phyloP scores from a whole-genome alignment of 2,797 vertebrate species.

The Lophotriccus pileatus region DNA sequence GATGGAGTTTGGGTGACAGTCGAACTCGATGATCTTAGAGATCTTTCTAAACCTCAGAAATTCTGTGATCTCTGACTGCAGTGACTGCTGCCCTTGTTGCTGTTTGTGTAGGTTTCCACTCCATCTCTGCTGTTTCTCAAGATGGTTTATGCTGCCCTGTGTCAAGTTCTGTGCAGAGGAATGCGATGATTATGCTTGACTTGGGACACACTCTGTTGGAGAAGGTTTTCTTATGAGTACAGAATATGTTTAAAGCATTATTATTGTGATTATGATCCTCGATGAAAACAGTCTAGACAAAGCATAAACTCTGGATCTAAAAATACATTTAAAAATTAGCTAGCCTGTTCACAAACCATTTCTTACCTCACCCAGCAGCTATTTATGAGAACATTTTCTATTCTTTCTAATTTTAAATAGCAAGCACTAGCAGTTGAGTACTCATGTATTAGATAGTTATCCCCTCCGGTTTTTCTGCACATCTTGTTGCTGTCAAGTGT shows the following conservation, averaged over 20 bases:
- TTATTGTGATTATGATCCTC: background rate
- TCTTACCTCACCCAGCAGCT: slow-evolving; percentile 59
- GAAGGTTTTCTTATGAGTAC: background rate
- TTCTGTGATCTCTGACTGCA: background rate
- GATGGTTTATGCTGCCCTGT: background rate
- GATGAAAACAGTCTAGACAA: slow-evolving; percentile 52
- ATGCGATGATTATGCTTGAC: background rate
- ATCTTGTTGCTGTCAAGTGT: slow-evolving; percentile 31
- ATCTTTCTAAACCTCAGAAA: background rate
- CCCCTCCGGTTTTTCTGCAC: slow-evolving; percentile 1
- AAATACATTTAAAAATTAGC: slow-evolving; percentile 50
- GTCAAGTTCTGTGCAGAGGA: background rate
- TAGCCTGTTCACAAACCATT: slow-evolving; percentile 10
- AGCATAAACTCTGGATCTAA: slow-evolving; percentile 40
- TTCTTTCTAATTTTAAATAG: slow-evolving; percentile 57
- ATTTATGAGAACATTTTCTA: slow-evolving; percentile 54
- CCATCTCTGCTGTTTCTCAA: background rate
- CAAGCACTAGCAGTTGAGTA: slow-evolving; percentile 22
- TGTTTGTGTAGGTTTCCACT: background rate
- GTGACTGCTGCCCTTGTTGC: background rate
- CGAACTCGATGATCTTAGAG: background rate
- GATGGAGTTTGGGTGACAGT: background rate
- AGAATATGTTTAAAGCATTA: background rate
- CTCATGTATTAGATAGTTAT: slow-evolving; percentile 36
- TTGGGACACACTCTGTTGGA: background rate